These are phyloP conservation scores for Scyliorhinus canicula DNA, from an alignment of 2,797 vertebrate genomes.

Conservation along the genomic window DNA sequence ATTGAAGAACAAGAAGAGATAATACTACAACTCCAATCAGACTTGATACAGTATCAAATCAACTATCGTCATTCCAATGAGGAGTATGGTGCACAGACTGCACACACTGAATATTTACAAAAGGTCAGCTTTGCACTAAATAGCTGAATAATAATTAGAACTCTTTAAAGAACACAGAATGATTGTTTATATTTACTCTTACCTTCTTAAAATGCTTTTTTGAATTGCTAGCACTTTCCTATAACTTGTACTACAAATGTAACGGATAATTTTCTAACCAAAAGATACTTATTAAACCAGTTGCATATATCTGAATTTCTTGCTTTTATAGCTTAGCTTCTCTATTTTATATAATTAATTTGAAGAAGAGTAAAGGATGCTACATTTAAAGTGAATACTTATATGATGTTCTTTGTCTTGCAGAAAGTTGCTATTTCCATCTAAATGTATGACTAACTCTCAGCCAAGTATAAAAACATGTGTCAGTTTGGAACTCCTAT, in stretches of 20 bases:
- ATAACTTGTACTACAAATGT: neutral
- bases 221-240: neutral
- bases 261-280: neutral
- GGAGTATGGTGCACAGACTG: slow-evolving; percentile 49
- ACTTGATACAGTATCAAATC: slow-evolving; percentile 49
- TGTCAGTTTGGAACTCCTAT: neutral
- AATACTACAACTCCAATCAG: slow-evolving; percentile 44
- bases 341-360: neutral
- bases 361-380: neutral
- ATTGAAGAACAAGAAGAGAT: slow-evolving; percentile 45
- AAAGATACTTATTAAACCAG: neutral
- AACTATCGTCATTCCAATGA: slow-evolving; percentile 50
- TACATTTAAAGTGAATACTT: neutral
- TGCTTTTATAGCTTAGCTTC: neutral
- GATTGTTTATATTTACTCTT: neutral
- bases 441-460: neutral
- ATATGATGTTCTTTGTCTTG: neutral
- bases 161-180: neutral
- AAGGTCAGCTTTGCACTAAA: slow-evolving; percentile 44
- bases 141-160: neutral
- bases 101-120: slow-evolving; percentile 47
- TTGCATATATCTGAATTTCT: neutral
- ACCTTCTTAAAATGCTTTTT: neutral
- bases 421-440: neutral
- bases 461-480: neutral